Evolutionary conservation across 2,797 vertebrate species (phyloP).

Genomic region (Melanogrammus aeglefinus): DNA sequence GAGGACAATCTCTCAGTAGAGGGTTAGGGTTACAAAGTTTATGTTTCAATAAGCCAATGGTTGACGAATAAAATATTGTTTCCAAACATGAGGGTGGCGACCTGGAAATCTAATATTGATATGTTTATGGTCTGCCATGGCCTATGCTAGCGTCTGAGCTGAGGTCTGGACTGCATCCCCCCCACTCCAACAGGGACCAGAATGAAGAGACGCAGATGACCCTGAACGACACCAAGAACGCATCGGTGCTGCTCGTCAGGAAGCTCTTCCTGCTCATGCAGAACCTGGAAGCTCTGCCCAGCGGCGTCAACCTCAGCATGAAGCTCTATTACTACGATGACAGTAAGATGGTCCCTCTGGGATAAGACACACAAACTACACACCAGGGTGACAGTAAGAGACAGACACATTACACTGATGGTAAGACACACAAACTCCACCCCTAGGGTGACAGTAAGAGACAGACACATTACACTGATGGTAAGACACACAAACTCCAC

Average conservation of each 20-base stretch:
- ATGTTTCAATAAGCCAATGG: neutral
- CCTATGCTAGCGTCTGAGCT: neutral
- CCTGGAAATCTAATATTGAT: neutral
- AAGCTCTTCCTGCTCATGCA: slow-evolving; percentile 91
- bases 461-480: no score
- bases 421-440: neutral
- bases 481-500: neutral
- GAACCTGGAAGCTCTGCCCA: slow-evolving; percentile 83
- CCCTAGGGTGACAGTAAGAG: no score
- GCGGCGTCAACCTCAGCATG: slow-evolving; percentile 84
- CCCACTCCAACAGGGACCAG: slow-evolving; percentile 57
- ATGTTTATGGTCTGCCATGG: neutral
- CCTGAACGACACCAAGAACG: slow-evolving; percentile 76
- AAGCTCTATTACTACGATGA: slow-evolving; percentile 92
- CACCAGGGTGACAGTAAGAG: neutral
- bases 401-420: no score
- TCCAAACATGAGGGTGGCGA: neutral
- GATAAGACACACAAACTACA: neutral
- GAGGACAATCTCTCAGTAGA: neutral
- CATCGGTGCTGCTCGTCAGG: slow-evolving; percentile 81
- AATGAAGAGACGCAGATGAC: slow-evolving; percentile 59
- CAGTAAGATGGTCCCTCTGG: slow-evolving; percentile 62
- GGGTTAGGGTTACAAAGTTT: neutral
- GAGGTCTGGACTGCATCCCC: neutral
- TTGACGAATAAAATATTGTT: neutral